Conservation (phyloP, 2,113 vertebrate genomes). For the Galbula dea region DNA sequence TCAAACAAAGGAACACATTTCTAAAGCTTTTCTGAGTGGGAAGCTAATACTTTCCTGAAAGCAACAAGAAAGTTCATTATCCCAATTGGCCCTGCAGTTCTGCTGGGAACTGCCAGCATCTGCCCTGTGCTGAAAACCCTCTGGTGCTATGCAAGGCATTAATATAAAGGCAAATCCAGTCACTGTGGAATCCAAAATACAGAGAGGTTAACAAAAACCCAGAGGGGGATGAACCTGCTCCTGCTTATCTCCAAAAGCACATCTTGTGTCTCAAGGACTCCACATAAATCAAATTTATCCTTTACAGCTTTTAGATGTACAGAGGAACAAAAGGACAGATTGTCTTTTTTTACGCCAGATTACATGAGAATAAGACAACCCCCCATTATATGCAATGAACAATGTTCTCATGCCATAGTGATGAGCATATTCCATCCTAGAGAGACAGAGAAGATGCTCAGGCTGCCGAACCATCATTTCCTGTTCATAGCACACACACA, state of each 20-base stretch:
- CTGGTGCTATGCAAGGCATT: not conserved
- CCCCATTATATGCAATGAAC: not conserved
- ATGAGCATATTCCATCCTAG: constrained; percentile 31
- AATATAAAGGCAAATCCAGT: not conserved
- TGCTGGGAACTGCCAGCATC: not conserved
- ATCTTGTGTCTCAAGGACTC: constrained; percentile 41
- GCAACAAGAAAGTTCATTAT: constrained; percentile 24
- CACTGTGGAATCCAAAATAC: not conserved
- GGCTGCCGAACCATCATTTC: not conserved
- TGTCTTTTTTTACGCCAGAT: constrained; percentile 27
- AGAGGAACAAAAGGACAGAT: constrained; percentile 48
- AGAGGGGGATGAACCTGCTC: constrained; percentile 20
- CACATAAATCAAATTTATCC: constrained; percentile 42
- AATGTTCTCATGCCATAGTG: constrained; percentile 26
- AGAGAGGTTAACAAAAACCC: constrained; percentile 38
- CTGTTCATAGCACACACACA: not conserved
- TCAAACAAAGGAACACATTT: constrained; percentile 32
- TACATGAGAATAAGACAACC: constrained; percentile 51
- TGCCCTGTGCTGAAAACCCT: not conserved
- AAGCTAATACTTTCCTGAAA: constrained; percentile 46
- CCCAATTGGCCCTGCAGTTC: not conserved
- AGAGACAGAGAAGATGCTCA: constrained; percentile 4
- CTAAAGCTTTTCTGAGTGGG: not conserved
- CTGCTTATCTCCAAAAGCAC: constrained; percentile 51
- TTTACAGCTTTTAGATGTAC: constrained; percentile 20